These are phyloP conservation scores for Phymorhynchus buccinoides DNA, from an alignment of 1,140 invertebrate species.

Conservation along the genomic window DNA sequence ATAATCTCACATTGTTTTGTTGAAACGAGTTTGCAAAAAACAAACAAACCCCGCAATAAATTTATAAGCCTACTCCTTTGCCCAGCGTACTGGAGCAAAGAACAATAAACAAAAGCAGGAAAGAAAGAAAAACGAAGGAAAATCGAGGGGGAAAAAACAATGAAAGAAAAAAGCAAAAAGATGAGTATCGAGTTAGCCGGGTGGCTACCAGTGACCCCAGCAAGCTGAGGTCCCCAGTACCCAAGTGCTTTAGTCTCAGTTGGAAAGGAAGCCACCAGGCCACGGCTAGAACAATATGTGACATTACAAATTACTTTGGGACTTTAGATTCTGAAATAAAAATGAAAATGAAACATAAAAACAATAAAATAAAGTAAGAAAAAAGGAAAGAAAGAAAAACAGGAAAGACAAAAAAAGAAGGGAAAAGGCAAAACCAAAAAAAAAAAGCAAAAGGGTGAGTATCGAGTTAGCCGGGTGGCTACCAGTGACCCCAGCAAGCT, in stretches of 20 bases:
- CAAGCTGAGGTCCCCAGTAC: too few relatives aligned
- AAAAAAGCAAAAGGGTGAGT: not conserved
- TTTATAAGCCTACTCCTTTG: too few relatives aligned
- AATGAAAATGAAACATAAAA: not conserved
- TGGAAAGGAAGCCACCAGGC: too few relatives aligned
- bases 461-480: not conserved
- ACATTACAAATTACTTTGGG: not conserved
- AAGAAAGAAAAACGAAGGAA: not conserved
- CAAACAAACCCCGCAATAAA: too few relatives aligned
- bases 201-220: too few relatives aligned
- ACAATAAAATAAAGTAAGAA: not conserved
- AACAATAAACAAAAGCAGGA: not conserved
- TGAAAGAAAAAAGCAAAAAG: too few relatives aligned
- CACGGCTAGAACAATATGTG: not conserved
- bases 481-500: not conserved
- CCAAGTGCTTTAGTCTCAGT: not conserved
- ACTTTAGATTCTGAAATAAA: too few relatives aligned
- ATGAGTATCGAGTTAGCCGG: too few relatives aligned
- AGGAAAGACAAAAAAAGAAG: not conserved
- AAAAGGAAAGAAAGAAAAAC: slow-evolving; percentile 10
- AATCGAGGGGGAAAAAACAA: not conserved
- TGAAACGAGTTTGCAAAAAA: too few relatives aligned
- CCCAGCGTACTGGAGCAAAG: too few relatives aligned
- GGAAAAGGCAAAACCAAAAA: not conserved
- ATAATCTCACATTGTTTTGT: too few relatives aligned